A percentile compares a stretch with the other conserved stretches of the same genome.
Conservation (phyloP, 1,140 invertebrate genomes). For the Nasonia giraulti region DNA sequence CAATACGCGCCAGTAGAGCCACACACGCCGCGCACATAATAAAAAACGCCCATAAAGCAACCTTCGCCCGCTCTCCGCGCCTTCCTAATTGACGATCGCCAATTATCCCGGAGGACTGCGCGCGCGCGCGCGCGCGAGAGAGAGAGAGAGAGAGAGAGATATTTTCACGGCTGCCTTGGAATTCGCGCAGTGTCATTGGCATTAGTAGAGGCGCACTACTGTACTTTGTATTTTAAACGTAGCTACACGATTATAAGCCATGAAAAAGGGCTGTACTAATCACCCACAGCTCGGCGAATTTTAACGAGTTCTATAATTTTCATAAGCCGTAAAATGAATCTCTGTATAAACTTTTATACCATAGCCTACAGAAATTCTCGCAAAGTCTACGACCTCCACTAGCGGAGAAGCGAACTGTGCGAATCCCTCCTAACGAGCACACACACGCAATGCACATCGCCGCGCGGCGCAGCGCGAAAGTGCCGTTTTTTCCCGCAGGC, state of each 20-base stretch:
- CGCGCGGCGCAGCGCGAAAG: background rate
- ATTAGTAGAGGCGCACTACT: slow-evolving; percentile 14
- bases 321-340: background rate
- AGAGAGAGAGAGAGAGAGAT: too few relatives aligned
- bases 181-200: slow-evolving; percentile 6
- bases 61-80: too few relatives aligned
- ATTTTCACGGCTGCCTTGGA: background rate
- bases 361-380: background rate
- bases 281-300: background rate
- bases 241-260: too few relatives aligned
- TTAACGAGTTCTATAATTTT: background rate
- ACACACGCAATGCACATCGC: background rate
- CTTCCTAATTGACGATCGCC: background rate
- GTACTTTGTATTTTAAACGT: too few relatives aligned
- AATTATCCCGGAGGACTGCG: background rate
- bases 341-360: too few relatives aligned
- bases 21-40: background rate
- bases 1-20: background rate
- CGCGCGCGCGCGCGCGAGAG: too few relatives aligned
- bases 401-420: background rate
- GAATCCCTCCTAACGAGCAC: background rate
- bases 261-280: too few relatives aligned
- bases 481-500: slow-evolving; percentile 22
- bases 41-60: background rate
- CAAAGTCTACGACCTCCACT: background rate